Evolutionary conservation across 2,888 invertebrate species (phyloP).

Genomic region (Apotomis turbidana): DNA sequence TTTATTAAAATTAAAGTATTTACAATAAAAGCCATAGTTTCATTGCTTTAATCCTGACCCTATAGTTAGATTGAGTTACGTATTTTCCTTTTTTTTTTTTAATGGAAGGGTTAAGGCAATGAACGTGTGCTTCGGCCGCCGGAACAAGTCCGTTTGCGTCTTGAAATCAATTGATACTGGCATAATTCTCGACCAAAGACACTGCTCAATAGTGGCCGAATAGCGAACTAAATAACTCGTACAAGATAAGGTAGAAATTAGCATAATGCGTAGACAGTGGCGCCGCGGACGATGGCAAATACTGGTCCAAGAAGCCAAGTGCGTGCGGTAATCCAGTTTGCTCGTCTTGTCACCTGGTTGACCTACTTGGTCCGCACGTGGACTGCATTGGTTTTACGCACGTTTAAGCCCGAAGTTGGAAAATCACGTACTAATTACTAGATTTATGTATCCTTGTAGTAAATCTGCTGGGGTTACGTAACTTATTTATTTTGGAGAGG

Average conservation of each 20-base stretch:
- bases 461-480: no score
- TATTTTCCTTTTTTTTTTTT: constrained; percentile 43
- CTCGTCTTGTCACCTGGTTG: constrained; percentile 47
- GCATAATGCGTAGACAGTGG: constrained; percentile 25
- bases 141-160: constrained; percentile 35
- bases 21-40: constrained; percentile 63
- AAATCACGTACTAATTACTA: neutral
- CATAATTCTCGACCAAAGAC: constrained; percentile 19
- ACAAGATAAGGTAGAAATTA: constrained; percentile 1
- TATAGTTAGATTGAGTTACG: constrained; percentile 42
- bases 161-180: constrained; percentile 27
- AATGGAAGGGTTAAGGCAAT: constrained; percentile 77
- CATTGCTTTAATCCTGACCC: constrained; percentile 80
- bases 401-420: constrained; percentile 1
- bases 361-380: constrained; percentile 47
- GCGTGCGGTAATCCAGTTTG: constrained; percentile 45
- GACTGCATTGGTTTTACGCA: constrained; percentile 35
- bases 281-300: constrained; percentile 11
- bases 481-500: no score
- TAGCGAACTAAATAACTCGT: constrained; percentile 26
- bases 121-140: constrained; percentile 60
- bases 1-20: constrained; percentile 65
- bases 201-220: constrained; percentile 7
- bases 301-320: constrained; percentile 39
- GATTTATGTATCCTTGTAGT: no score